phyloP scores from a whole-genome alignment of 2,797 vertebrate species.

The Gallirallus australis region DNA sequence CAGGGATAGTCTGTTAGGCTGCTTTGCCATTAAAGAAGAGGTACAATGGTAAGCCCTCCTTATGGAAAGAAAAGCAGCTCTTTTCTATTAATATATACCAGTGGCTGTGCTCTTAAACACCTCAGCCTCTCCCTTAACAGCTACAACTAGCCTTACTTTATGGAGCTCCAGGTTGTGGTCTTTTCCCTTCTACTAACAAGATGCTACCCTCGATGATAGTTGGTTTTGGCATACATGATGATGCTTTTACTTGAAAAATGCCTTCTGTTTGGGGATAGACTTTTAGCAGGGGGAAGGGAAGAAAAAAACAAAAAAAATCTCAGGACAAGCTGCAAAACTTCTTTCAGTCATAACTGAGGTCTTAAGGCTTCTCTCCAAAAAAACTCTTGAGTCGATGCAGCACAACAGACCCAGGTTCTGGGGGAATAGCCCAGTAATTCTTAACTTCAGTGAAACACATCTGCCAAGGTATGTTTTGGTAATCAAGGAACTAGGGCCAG shows the following conservation, averaged over 20 bases:
- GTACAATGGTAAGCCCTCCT: neutral
- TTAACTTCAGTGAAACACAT: neutral
- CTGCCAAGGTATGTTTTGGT: neutral
- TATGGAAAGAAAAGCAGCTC: neutral
- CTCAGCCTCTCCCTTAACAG: neutral
- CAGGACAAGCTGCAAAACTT: neutral
- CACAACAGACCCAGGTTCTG: accelerated
- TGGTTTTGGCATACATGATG: neutral
- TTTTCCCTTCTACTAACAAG: neutral
- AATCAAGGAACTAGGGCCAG: neutral
- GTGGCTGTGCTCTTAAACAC: neutral
- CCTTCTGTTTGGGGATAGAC: neutral
- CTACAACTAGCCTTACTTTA: neutral
- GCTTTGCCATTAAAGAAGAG: neutral
- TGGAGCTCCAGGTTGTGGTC: accelerated
- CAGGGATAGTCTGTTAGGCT: neutral
- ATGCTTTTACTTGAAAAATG: neutral
- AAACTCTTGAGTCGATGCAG: neutral
- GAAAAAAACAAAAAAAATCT: neutral
- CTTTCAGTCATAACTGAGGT: neutral
- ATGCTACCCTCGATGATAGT: accelerated
- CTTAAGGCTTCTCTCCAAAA: neutral
- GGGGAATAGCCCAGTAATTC: neutral
- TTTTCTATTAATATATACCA: neutral
- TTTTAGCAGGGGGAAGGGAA: neutral